A percentile compares a stretch with the other conserved stretches of the same genome.
Evolutionary conservation across 2,888 invertebrate genomes (phyloP).

Genomic region (Catonia carolina): DNA sequence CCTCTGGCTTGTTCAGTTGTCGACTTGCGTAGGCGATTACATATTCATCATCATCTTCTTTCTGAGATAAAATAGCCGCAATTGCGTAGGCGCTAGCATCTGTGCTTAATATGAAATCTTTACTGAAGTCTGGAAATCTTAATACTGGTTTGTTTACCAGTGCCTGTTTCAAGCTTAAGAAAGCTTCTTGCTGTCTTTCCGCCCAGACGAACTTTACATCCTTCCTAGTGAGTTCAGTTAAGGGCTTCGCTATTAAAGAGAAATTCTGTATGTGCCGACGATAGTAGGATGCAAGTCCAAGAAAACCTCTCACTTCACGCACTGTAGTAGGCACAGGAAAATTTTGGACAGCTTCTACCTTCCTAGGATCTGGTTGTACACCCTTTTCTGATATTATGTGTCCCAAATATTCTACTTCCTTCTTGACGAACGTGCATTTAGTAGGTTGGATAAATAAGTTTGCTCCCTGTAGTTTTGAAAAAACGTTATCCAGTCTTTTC

Average conservation of each 20-base stretch:
- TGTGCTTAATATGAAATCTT: conserved; percentile 28
- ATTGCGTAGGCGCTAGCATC: conserved; percentile 37
- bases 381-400: neutral
- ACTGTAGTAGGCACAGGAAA: neutral
- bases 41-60: too few species aligned
- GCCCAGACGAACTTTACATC: neutral
- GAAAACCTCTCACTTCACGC: neutral
- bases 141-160: conserved; percentile 15
- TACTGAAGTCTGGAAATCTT: conserved; percentile 21
- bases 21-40: conserved; percentile 38
- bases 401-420: neutral
- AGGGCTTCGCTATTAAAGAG: neutral
- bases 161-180: too few species aligned
- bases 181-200: neutral
- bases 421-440: neutral
- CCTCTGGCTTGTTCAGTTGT: conserved; percentile 36
- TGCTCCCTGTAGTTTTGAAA: neutral
- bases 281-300: neutral
- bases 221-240: neutral
- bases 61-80: conserved; percentile 35
- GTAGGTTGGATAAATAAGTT: neutral
- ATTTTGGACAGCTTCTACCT: neutral
- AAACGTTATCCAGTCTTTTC: neutral
- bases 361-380: neutral
- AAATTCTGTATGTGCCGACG: neutral